phyloP scores from a whole-genome alignment of 1,140 invertebrate genomes.

The Euschistus heros region DNA sequence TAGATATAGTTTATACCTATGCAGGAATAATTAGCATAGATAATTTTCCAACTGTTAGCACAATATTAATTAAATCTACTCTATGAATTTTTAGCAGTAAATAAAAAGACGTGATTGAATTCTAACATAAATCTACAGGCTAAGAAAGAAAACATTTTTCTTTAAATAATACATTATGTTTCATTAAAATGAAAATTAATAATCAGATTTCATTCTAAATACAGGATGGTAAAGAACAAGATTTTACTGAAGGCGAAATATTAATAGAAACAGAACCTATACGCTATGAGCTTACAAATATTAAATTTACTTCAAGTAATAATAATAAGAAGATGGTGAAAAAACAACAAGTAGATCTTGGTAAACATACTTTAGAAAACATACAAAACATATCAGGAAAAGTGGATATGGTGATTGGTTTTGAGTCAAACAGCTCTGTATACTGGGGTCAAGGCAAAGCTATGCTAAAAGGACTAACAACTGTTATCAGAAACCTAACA shows the following conservation, averaged over 20 bases:
- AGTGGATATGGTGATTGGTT: constrained; percentile 57
- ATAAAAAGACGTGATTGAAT: too few species aligned
- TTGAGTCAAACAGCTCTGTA: constrained; percentile 52
- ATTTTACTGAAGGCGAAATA: constrained; percentile 53
- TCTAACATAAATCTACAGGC: too few species aligned
- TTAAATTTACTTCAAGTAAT: constrained; percentile 43
- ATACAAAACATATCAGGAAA: constrained; percentile 38
- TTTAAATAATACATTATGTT: too few species aligned
- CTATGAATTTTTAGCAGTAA: too few species aligned
- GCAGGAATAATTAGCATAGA: too few species aligned
- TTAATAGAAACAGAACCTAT: constrained; percentile 66
- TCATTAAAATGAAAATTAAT: too few species aligned
- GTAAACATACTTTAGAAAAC: constrained; percentile 50
- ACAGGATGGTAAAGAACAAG: constrained; percentile 43
- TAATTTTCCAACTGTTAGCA: too few species aligned
- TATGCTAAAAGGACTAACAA: constrained; percentile 59
- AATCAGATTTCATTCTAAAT: constrained; percentile 11
- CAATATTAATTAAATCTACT: too few species aligned
- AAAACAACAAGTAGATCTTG: constrained; percentile 44
- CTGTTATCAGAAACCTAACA: constrained; percentile 50
- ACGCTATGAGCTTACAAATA: constrained; percentile 54
- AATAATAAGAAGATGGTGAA: constrained; percentile 43
- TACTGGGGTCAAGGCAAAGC: constrained; percentile 69
- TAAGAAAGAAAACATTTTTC: too few species aligned
- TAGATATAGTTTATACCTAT: too few species aligned